phyloP scores from a whole-genome alignment of 2,888 invertebrate species.

The Sphaeridia pumilis region DNA sequence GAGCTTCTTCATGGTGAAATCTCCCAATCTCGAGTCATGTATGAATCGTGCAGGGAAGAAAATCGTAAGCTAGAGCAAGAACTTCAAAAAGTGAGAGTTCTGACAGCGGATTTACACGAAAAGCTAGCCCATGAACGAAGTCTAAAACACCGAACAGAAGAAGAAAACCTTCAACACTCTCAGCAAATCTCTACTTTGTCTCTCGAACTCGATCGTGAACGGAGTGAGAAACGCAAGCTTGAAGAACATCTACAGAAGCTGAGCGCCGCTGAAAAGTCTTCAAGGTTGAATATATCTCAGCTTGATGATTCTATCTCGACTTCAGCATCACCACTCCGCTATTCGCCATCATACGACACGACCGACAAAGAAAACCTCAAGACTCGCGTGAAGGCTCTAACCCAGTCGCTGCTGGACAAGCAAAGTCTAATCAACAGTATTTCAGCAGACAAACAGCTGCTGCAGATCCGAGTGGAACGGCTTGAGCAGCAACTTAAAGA shows the following conservation, averaged over 20 bases:
- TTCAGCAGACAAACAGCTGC: conserved; percentile 34
- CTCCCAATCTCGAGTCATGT: conserved; percentile 41
- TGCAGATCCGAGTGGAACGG: conserved; percentile 34
- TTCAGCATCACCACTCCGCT: background rate
- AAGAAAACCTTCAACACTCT: conserved; percentile 32
- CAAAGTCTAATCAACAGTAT: conserved; percentile 34
- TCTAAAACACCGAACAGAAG: conserved; percentile 24
- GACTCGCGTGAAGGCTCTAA: conserved; percentile 32
- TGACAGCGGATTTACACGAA: conserved; percentile 19
- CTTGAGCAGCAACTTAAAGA: conserved; percentile 28
- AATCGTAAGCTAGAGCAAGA: conserved; percentile 29
- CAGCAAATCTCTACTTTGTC: conserved; percentile 31
- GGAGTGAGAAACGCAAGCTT: conserved; percentile 23
- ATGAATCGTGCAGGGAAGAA: conserved; percentile 34
- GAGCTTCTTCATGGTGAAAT: conserved; percentile 50
- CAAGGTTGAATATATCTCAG: background rate
- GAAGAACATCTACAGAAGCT: conserved; percentile 22
- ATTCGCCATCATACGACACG: conserved; percentile 2
- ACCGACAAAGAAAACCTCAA: conserved; percentile 24
- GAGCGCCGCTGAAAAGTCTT: conserved; percentile 5
- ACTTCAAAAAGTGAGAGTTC: conserved; percentile 19
- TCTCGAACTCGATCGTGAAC: conserved; percentile 30
- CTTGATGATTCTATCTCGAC: background rate
- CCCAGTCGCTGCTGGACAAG: conserved; percentile 35
- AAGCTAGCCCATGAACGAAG: conserved; percentile 23